A percentile compares a stretch with the other conserved stretches of the same genome.
phyloP scores from a whole-genome alignment of 2,888 invertebrate genomes.

The Diadegma fenestrale region DNA sequence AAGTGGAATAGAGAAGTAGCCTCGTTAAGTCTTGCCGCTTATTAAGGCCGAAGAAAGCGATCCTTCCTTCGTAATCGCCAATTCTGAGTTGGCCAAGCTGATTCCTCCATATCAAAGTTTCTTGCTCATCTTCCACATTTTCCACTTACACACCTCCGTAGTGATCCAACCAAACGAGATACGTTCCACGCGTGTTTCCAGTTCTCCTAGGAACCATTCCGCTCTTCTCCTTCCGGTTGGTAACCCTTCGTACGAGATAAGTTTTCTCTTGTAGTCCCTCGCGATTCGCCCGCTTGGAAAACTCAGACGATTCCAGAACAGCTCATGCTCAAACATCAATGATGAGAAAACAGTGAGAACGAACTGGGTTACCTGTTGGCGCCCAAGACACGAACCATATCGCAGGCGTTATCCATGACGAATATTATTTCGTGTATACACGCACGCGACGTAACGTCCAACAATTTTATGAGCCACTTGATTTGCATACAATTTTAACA shows the following conservation, averaged over 20 bases:
- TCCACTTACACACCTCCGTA: conserved; percentile 25
- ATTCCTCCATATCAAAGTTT: conserved; percentile 57
- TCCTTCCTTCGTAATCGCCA: conserved; percentile 62
- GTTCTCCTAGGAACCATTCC: background rate
- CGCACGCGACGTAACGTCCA: background rate
- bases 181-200: conserved; percentile 21
- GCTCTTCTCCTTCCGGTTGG: background rate
- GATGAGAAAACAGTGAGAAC: background rate
- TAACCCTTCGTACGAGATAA: background rate
- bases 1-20: conserved; percentile 54
- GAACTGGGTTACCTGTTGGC: background rate
- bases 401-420: background rate
- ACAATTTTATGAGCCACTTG: background rate
- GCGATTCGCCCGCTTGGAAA: background rate
- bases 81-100: conserved; percentile 20
- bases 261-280: background rate
- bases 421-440: background rate
- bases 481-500: no score
- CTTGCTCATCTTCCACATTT: conserved; percentile 52
- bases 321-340: background rate
- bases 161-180: conserved; percentile 26
- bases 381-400: background rate
- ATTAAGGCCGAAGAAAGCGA: conserved; percentile 67
- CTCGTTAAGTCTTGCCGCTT: conserved; percentile 68
- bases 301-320: background rate